Evolutionary conservation across 2,888 invertebrate genomes (phyloP).

Genomic region (Colostygia pectinataria): DNA sequence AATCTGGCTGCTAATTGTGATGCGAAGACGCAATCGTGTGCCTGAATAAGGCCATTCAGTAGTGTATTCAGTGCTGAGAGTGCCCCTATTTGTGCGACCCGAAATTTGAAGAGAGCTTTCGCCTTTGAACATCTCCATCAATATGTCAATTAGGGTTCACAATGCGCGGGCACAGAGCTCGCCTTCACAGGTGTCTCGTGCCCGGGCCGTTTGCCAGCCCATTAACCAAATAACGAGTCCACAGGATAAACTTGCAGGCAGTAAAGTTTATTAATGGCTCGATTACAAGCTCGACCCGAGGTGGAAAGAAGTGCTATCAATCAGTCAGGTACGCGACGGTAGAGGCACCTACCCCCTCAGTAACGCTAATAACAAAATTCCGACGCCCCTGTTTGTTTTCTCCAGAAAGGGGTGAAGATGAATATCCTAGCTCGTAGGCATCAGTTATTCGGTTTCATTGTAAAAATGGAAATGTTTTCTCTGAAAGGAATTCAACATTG

Average conservation of each 20-base stretch:
- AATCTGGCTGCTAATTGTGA: slow-evolving; percentile 17
- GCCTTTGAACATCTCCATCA: slow-evolving; percentile 56
- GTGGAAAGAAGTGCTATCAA: slow-evolving; percentile 83
- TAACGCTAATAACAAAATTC: slow-evolving; percentile 83
- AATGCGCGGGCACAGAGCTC: slow-evolving; percentile 53
- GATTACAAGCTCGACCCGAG: slow-evolving; percentile 83
- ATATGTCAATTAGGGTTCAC: slow-evolving; percentile 68
- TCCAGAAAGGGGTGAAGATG: slow-evolving; percentile 79
- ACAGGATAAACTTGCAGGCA: slow-evolving; percentile 79
- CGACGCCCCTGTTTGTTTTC: slow-evolving; percentile 77
- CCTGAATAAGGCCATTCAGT: slow-evolving; percentile 26
- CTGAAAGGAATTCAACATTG: slow-evolving; percentile 32
- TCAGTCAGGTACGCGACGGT: slow-evolving; percentile 81
- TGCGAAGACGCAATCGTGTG: slow-evolving; percentile 26
- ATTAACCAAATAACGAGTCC: slow-evolving; percentile 82
- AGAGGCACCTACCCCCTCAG: slow-evolving; percentile 70
- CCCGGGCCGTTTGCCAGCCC: slow-evolving; percentile 73
- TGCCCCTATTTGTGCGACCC: slow-evolving; percentile 31
- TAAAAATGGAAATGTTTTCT: slow-evolving; percentile 37
- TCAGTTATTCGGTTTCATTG: slow-evolving; percentile 54
- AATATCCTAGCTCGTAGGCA: slow-evolving; percentile 65
- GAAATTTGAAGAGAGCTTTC: slow-evolving; percentile 41
- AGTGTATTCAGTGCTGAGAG: slow-evolving; percentile 25
- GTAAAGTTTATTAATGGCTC: slow-evolving; percentile 83
- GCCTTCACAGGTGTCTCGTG: slow-evolving; percentile 64